A percentile compares a stretch with the other conserved stretches of the same genome.
phyloP scores from a whole-genome alignment of 2,113 vertebrate species.

The Nyctereutes procyonoides region DNA sequence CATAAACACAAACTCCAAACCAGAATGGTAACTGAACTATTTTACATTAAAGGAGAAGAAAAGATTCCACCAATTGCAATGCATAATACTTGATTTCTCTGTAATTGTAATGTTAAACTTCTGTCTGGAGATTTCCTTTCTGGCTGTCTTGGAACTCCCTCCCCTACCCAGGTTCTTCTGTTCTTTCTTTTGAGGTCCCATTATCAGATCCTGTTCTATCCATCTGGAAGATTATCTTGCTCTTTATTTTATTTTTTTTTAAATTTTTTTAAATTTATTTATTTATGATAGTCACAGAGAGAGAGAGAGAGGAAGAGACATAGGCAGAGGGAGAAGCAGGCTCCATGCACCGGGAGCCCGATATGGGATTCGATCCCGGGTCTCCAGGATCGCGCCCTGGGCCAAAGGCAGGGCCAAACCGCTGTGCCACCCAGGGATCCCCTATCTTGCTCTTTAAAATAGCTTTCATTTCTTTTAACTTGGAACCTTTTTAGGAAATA shows the following conservation, averaged over 20 bases:
- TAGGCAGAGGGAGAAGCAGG: too few relatives aligned
- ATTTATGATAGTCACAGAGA: too few relatives aligned
- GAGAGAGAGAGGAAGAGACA: too few relatives aligned
- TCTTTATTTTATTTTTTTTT: too few relatives aligned
- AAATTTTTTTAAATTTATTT: too few relatives aligned
- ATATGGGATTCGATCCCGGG: too few relatives aligned
- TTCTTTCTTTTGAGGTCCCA: not conserved
- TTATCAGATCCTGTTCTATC: not conserved
- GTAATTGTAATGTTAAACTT: not conserved
- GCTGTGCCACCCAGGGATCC: too few relatives aligned
- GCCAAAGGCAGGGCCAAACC: too few relatives aligned
- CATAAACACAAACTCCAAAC: not conserved
- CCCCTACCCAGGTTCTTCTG: not conserved
- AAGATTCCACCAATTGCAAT: not conserved
- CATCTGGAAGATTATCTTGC: not conserved
- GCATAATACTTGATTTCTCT: not conserved
- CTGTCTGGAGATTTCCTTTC: not conserved
- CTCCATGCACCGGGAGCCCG: too few relatives aligned
- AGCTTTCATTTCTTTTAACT: conserved; percentile 14
- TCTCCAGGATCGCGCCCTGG: too few relatives aligned
- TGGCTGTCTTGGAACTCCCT: not conserved
- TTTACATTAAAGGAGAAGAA: not conserved
- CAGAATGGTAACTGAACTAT: not conserved
- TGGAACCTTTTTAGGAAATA: conserved; percentile 45
- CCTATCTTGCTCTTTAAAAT: not conserved